phyloP scores from a whole-genome alignment of 1,140 invertebrate species.

The Drosophila nigrodunni region DNA sequence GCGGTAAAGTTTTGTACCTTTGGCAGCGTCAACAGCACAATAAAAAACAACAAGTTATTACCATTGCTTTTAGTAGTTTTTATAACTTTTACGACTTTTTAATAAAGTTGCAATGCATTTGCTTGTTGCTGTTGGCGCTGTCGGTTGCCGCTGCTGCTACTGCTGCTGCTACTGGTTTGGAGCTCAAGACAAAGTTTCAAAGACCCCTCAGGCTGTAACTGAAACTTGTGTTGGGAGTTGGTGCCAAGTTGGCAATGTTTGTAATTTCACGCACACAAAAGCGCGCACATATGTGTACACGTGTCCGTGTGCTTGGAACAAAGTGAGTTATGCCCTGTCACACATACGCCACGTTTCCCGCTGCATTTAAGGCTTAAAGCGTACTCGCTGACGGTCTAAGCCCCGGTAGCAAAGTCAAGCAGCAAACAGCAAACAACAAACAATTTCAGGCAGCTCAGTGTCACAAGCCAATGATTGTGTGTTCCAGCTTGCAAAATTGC shows the following conservation, averaged over 20 bases:
- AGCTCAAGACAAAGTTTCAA: conserved; percentile 72
- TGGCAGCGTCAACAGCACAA: conserved; percentile 37
- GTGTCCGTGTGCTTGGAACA: conserved; percentile 7
- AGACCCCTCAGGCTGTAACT: conserved; percentile 1
- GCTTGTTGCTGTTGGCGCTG: conserved; percentile 52
- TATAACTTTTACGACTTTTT: conserved; percentile 83
- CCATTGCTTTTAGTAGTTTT: conserved; percentile 82
- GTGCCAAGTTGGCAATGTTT: conserved; percentile 44
- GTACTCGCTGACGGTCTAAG: conserved; percentile 65
- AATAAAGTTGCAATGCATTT: conserved; percentile 82
- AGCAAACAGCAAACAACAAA: conserved; percentile 54
- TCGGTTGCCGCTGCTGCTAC: conserved; percentile 22
- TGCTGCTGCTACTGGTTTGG: conserved; percentile 36
- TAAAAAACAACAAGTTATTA: conserved; percentile 77
- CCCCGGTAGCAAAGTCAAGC: conserved; percentile 52
- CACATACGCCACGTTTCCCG: conserved; percentile 58
- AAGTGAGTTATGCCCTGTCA: conserved; percentile 71
- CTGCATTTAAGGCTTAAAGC: conserved; percentile 69
- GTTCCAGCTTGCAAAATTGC: conserved; percentile 43
- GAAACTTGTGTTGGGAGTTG: background rate
- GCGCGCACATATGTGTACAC: background rate
- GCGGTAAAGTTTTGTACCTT: conserved; percentile 42
- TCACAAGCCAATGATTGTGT: conserved; percentile 54
- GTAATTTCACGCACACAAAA: conserved; percentile 49
- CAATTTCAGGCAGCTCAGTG: conserved; percentile 44